Conservation (phyloP, 2,113 vertebrate species). For the Hemiscyllium ocellatum region DNA sequence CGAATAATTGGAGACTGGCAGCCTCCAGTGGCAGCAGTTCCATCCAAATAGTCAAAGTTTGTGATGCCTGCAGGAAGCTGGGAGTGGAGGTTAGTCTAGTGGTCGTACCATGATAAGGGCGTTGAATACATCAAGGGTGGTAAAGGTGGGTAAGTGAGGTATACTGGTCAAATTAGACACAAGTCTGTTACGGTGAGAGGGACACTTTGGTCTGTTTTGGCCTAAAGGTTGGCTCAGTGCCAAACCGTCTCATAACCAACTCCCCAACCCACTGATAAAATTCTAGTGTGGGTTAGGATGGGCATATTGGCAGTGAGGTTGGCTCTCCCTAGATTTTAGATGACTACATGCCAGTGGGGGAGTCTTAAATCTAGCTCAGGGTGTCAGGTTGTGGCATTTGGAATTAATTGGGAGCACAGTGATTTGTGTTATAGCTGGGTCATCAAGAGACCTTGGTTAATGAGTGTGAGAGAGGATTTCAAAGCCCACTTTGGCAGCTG, state of each 20-base stretch:
- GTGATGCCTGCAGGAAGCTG: not conserved
- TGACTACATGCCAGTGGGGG: too few species aligned
- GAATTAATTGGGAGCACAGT: not conserved
- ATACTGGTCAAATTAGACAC: too few species aligned
- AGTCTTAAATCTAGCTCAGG: not conserved
- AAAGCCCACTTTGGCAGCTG: not conserved
- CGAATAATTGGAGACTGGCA: not conserved
- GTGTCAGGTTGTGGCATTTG: not conserved
- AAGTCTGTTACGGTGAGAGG: too few species aligned
- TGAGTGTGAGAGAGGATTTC: not conserved
- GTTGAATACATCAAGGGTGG: too few species aligned
- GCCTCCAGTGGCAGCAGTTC: not conserved
- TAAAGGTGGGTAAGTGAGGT: too few species aligned
- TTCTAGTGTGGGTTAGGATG: not conserved
- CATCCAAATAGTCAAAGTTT: not conserved
- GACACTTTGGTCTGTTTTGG: not conserved
- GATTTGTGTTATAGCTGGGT: not conserved
- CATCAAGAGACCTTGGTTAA: not conserved
- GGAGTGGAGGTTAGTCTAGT: too few species aligned
- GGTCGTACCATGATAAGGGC: not conserved
- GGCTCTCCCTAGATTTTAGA: too few species aligned
- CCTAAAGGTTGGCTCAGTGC: not conserved
- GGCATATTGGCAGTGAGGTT: too few species aligned
- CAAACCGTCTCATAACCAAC: too few species aligned
- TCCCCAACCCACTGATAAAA: too few species aligned